Evolutionary conservation across 2,797 vertebrate species (phyloP).

Genomic region (Okamejei kenojei): DNA sequence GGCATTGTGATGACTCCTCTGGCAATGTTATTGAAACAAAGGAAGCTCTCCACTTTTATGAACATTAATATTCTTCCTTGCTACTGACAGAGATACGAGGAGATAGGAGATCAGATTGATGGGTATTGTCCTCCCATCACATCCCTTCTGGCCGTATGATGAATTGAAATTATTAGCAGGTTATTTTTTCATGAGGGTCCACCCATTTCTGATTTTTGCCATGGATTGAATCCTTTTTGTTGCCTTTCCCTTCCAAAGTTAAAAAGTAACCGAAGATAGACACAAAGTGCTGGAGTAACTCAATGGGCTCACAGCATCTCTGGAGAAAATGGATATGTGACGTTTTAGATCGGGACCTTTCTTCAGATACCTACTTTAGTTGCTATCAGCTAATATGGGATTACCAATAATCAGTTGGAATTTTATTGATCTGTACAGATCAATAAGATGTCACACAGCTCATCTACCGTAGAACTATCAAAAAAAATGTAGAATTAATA

Average conservation of each 20-base stretch:
- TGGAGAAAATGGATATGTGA: too few relatives aligned
- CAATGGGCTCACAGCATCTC: too few relatives aligned
- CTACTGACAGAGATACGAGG: not conserved
- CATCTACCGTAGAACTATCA: not conserved
- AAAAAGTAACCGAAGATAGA: too few relatives aligned
- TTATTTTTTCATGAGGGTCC: not conserved
- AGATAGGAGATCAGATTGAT: not conserved
- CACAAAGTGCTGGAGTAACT: too few relatives aligned
- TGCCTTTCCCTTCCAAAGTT: not conserved
- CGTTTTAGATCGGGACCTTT: too few relatives aligned
- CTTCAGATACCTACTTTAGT: not conserved
- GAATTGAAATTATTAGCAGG: not conserved
- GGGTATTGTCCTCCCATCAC: not conserved
- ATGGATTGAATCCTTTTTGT: not conserved
- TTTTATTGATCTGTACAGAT: not conserved
- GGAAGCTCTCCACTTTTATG: not conserved
- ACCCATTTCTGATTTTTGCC: not conserved
- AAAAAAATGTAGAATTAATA: not conserved
- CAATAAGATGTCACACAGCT: not conserved
- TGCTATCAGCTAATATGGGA: not conserved
- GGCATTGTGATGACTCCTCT: not conserved
- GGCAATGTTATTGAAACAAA: not conserved
- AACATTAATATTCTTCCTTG: not conserved
- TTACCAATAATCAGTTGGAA: not conserved
- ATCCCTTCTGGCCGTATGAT: not conserved